These are phyloP conservation scores for Sus cebifrons DNA, from an alignment of 2,797 vertebrate species.

Conservation along the genomic window DNA sequence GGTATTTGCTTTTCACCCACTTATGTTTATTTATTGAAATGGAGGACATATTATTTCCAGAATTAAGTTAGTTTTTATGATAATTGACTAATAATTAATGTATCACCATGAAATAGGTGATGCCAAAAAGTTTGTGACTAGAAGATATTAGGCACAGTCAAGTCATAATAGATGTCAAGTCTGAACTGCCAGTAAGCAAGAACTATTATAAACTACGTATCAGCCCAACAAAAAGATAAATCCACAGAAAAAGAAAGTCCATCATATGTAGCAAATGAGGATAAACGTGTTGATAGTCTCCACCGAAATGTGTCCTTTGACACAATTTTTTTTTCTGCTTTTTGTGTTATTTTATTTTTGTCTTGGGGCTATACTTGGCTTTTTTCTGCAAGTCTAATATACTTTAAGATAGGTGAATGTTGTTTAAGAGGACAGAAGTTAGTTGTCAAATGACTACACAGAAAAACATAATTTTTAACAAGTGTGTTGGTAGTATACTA, in stretches of 20 bases:
- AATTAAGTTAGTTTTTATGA: not conserved
- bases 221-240: not conserved
- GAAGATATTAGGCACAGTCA: not conserved
- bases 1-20: not conserved
- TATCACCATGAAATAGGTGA: not conserved
- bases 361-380: accelerated
- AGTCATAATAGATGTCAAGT: not conserved
- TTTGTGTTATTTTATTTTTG: not conserved
- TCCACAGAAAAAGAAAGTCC: not conserved
- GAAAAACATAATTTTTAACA: not conserved
- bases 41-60: not conserved
- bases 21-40: not conserved
- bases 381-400: not conserved
- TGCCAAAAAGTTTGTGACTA: not conserved
- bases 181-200: not conserved
- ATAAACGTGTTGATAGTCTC: not conserved
- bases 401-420: not conserved
- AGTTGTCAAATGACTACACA: not conserved
- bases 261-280: not conserved
- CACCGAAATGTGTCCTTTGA: not conserved
- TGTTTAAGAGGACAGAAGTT: not conserved
- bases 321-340: not conserved
- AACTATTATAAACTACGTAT: not conserved
- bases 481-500: not conserved
- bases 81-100: not conserved